Conservation (phyloP, 2,113 vertebrate genomes). For the Scophthalmus maximus region DNA sequence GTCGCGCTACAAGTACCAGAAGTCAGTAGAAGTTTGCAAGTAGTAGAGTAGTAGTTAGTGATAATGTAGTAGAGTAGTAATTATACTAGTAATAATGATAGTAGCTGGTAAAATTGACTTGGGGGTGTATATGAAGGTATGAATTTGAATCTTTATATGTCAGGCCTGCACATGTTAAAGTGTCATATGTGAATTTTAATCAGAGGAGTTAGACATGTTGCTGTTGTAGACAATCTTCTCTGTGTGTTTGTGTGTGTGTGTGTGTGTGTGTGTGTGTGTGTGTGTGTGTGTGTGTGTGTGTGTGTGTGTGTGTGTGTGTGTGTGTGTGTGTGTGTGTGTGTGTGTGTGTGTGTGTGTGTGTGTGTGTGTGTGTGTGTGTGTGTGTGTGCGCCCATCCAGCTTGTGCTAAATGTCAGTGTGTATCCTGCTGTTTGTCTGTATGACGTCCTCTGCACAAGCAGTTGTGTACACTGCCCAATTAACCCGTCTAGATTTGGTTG, state of each 20-base stretch:
- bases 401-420: too few species aligned
- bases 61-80: neutral
- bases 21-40: neutral
- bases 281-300: neutral
- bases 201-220: neutral
- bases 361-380: neutral
- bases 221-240: neutral
- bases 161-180: slow-evolving; percentile 28
- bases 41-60: neutral
- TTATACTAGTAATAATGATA: neutral
- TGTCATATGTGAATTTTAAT: slow-evolving; percentile 9
- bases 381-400: too few species aligned
- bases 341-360: neutral
- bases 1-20: neutral
- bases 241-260: neutral
- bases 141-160: slow-evolving; percentile 27
- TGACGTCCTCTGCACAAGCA: slow-evolving; percentile 14
- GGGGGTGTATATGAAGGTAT: neutral
- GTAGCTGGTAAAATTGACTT: neutral
- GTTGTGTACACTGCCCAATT: slow-evolving; percentile 32
- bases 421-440: slow-evolving; percentile 14
- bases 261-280: neutral
- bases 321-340: neutral
- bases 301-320: neutral
- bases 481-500: slow-evolving; percentile 20